Evolutionary conservation across 2,888 invertebrate genomes (phyloP).

Genomic region (Platerodrilus igneus): DNA sequence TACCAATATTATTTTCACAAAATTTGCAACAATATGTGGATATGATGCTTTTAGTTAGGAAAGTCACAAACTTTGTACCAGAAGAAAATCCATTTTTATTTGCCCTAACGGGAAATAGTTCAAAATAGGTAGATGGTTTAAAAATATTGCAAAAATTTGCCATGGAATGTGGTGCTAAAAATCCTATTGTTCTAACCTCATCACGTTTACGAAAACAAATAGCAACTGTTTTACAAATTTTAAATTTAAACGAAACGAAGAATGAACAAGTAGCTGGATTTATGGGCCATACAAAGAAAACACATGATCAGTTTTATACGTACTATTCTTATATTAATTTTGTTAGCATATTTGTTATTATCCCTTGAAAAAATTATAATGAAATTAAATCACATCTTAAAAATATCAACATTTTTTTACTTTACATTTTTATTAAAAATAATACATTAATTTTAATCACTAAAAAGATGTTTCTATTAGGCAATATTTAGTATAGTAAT

Average conservation of each 20-base stretch:
- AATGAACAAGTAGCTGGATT: constrained; percentile 22
- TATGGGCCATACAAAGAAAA: constrained; percentile 27
- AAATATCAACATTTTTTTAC: too few species aligned
- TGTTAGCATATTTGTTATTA: too few species aligned
- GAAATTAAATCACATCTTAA: too few species aligned
- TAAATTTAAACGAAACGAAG: constrained; percentile 22
- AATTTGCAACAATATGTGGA: constrained; percentile 7
- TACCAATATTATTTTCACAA: constrained; percentile 12
- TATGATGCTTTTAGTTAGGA: too few species aligned
- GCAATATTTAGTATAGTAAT: too few species aligned
- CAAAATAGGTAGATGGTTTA: constrained; percentile 29
- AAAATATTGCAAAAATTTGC: constrained; percentile 26
- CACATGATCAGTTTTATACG: constrained; percentile 24
- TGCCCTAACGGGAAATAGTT: constrained; percentile 23
- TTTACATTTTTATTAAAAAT: too few species aligned
- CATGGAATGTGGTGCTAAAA: constrained; percentile 21
- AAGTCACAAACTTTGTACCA: constrained; percentile 23
- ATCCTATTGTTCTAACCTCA: constrained; percentile 25
- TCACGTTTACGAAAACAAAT: constrained; percentile 31
- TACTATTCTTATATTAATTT: too few species aligned
- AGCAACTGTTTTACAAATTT: constrained; percentile 28
- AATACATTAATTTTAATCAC: too few species aligned
- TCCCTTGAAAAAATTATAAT: too few species aligned
- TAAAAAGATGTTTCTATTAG: too few species aligned
- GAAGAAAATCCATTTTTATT: constrained; percentile 28